These are phyloP conservation scores for Trissonchulus sp. DNA, from an alignment of 2,888 invertebrate genomes.

Conservation along the genomic window DNA sequence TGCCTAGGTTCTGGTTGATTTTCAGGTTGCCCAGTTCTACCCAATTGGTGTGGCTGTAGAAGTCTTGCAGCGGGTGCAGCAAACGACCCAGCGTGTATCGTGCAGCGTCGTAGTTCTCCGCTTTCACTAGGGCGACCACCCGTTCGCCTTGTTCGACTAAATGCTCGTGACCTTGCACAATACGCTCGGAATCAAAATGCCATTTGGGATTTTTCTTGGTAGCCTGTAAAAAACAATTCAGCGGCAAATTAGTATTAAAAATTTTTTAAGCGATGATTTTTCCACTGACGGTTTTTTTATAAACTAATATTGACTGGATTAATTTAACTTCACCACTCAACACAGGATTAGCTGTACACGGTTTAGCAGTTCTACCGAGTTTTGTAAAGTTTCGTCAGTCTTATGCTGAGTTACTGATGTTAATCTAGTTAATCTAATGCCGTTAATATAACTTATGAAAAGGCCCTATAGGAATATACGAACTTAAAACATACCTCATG, in stretches of 20 bases:
- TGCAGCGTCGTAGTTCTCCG: neutral
- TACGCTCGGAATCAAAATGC: constrained; percentile 15
- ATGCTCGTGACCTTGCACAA: neutral
- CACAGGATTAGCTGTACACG: too few species aligned
- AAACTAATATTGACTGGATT: too few species aligned
- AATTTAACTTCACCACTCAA: too few species aligned
- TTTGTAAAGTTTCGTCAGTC: too few species aligned
- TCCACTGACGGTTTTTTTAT: too few species aligned
- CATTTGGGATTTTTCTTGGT: constrained; percentile 15
- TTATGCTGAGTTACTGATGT: too few species aligned
- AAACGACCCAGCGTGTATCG: neutral
- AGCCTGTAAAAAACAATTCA: neutral
- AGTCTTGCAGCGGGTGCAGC: constrained; percentile 20
- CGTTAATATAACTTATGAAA: too few species aligned
- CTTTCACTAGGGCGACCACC: neutral
- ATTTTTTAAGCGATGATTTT: too few species aligned
- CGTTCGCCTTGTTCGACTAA: neutral
- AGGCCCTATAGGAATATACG: too few species aligned
- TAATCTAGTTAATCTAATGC: too few species aligned
- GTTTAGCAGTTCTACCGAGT: too few species aligned
- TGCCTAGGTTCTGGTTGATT: neutral
- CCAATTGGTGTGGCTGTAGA: constrained; percentile 21
- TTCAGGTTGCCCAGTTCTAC: constrained; percentile 3
- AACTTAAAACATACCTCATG: too few species aligned
- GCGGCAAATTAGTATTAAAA: neutral